These are phyloP conservation scores for Xestia c-nigrum DNA, from an alignment of 2,888 invertebrate species.

Conservation along the genomic window DNA sequence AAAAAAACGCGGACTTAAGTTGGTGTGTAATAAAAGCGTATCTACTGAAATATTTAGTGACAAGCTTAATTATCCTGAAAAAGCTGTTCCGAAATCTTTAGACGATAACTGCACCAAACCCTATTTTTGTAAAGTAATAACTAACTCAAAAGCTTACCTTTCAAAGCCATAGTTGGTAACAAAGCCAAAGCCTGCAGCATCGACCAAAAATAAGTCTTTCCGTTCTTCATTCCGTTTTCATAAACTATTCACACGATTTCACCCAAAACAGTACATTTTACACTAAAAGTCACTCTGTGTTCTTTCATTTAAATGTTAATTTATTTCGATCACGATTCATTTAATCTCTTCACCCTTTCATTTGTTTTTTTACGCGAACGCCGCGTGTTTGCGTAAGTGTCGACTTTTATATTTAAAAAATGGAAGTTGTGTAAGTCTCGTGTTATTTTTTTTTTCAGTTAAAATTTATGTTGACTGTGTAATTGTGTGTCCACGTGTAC, in stretches of 20 bases:
- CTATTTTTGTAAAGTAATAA: not conserved
- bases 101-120: too few species aligned
- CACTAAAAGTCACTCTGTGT: slow-evolving; percentile 55
- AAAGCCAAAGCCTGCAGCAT: slow-evolving; percentile 86
- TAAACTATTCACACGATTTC: slow-evolving; percentile 73
- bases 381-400: slow-evolving; percentile 38
- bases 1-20: not conserved
- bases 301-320: slow-evolving; percentile 66
- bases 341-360: slow-evolving; percentile 49
- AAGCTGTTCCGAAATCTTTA: not conserved
- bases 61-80: not conserved
- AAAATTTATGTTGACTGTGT: slow-evolving; percentile 31
- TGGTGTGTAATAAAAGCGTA: not conserved
- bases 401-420: slow-evolving; percentile 45
- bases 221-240: slow-evolving; percentile 84
- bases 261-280: slow-evolving; percentile 80
- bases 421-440: slow-evolving; percentile 17
- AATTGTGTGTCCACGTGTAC: slow-evolving; percentile 19
- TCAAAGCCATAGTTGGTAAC: slow-evolving; percentile 86
- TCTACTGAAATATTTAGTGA: not conserved
- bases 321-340: slow-evolving; percentile 66
- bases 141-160: slow-evolving; percentile 76
- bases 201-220: slow-evolving; percentile 84
- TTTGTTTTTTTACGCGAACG: slow-evolving; percentile 28
- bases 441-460: slow-evolving; percentile 18